Evolutionary conservation across 2,888 invertebrate genomes (phyloP), one percentile per base, ranked within the genome.

Genomic region (Aphrophora alni): DNA sequence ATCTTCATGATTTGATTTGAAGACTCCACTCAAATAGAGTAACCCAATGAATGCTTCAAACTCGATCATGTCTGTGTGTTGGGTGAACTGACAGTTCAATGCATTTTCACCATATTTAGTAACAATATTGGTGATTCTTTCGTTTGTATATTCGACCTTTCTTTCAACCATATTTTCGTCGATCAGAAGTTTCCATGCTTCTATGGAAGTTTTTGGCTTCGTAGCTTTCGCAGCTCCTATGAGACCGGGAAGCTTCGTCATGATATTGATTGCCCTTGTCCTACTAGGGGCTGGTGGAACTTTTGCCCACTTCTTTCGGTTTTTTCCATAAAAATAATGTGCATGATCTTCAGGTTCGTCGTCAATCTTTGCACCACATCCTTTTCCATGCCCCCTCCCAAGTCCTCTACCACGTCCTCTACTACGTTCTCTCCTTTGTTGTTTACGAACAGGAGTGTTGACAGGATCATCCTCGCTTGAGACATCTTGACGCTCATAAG

Each of bases 101-200:
- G 72, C 72, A 7, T 72, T 14, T 4, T 24, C 5, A 4, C 72
- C 72, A 72, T 72, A 72, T 7, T 8, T 25, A 8, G 72, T 3
- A 5, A 27, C 7, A n/a, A 72, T 72, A 25, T 72, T n/a, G 27
- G 72, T 72, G n/a, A 72, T 72, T 72, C 26, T 72, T 26, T 72
- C 72, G 26, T 72, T 72, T 72, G 72, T 72, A 26, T 21, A 12
- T 27, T 72, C 25, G 5, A 72, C 7, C 21, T 25, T 72, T 26
- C 3, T 72, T 72, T 25, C 8, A 25, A 72, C 26, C 8, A 72
- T 72, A 72, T 72, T 10, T 10, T 72, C 72, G 27, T 72, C 72
- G 27, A 72, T 72, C 3, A 72, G 72, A 12, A 7, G 26, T 7
- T 27, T 7, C 72, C 72, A 72, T 7, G 72, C 72, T 25, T 25